Conservation (phyloP, 2,797 vertebrate genomes). For the Clarias fuscus region DNA sequence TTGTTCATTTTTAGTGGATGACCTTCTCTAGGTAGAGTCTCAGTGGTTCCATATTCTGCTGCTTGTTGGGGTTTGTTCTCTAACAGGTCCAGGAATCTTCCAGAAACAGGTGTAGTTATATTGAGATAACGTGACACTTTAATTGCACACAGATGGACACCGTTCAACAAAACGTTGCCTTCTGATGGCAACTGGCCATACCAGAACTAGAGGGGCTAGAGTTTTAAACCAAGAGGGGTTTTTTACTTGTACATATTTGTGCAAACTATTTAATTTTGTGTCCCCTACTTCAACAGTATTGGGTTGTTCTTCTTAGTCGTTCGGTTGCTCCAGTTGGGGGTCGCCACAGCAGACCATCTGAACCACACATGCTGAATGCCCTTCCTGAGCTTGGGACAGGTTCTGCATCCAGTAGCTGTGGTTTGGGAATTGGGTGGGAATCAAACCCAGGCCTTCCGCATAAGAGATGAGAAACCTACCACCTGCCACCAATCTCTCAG, state of each 20-base stretch:
- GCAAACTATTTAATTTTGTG: background rate
- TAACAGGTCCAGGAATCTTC: background rate
- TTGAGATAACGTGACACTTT: background rate
- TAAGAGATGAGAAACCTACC: no score
- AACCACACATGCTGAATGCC: no score
- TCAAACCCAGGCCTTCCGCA: no score
- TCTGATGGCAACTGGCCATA: background rate
- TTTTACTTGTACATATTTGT: background rate
- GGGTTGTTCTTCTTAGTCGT: background rate
- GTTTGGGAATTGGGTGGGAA: no score
- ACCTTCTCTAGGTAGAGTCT: no score
- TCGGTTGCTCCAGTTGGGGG: no score
- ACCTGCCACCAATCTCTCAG: no score
- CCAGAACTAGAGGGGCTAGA: background rate
- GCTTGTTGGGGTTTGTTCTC: background rate
- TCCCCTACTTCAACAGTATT: background rate
- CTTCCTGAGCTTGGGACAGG: no score
- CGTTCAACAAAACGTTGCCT: background rate
- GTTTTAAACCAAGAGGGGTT: background rate
- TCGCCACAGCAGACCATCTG: no score
- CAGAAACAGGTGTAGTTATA: background rate
- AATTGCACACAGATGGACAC: background rate
- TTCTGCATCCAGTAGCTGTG: no score
- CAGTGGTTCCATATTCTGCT: background rate
- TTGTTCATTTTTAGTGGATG: no score